A percentile compares a stretch with the other conserved stretches of the same genome.
Conservation (phyloP, 2,797 vertebrate genomes). For the Alectoris magna region DNA sequence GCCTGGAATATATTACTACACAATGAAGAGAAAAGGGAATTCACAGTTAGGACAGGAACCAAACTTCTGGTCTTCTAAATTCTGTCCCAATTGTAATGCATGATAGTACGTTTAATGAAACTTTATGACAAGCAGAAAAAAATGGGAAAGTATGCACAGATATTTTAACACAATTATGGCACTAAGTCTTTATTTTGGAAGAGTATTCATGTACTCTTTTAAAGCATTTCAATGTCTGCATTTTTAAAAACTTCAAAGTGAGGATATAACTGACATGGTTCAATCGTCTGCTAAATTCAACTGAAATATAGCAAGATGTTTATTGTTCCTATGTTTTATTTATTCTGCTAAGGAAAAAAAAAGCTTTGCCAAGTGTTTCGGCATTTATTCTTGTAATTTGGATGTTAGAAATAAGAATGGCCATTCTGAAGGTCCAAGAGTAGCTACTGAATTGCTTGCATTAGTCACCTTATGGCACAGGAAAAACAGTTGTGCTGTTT, state of each 20-base stretch:
- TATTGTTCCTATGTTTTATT: neutral
- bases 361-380: neutral
- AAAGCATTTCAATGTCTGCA: neutral
- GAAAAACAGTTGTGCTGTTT: neutral
- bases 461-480: neutral
- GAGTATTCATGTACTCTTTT: neutral
- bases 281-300: neutral
- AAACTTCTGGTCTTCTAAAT: neutral
- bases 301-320: neutral
- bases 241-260: slow-evolving; percentile 15
- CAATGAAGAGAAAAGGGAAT: slow-evolving; percentile 25
- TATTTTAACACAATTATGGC: neutral
- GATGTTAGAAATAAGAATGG: neutral
- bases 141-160: neutral
- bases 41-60: neutral
- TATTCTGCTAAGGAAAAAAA: neutral
- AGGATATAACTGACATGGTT: neutral
- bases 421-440: neutral
- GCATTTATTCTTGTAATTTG: neutral
- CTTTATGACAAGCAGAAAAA: neutral
- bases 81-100: neutral
- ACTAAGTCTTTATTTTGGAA: neutral
- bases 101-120: neutral
- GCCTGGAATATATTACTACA: slow-evolving; percentile 34
- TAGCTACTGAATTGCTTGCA: neutral